A percentile compares a stretch with the other conserved stretches of the same genome.
These are phyloP conservation scores for Emys orbicularis DNA, from an alignment of 2,797 vertebrate species.

Conservation along the genomic window DNA sequence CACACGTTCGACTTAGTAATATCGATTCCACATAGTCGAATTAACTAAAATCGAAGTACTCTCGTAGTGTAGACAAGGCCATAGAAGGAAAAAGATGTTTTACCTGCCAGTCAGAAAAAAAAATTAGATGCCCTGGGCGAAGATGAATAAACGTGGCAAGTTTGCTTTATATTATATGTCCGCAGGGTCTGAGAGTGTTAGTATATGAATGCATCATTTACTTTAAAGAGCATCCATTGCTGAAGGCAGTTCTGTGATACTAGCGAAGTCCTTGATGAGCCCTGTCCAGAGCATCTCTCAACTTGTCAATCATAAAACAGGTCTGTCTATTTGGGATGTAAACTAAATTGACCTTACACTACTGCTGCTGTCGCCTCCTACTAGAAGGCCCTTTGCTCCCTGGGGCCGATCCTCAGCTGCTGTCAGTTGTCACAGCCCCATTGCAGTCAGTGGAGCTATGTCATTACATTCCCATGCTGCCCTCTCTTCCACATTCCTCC, in stretches of 20 bases:
- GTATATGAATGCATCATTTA: neutral
- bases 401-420: neutral
- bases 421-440: neutral
- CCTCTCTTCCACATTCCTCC: neutral
- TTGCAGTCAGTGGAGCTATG: neutral
- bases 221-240: neutral
- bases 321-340: neutral
- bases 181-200: neutral
- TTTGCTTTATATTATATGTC: neutral
- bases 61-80: too few relatives aligned
- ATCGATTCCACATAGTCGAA: too few relatives aligned
- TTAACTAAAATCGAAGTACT: too few relatives aligned
- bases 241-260: neutral
- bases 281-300: neutral
- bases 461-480: neutral
- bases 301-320: neutral
- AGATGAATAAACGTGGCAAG: neutral
- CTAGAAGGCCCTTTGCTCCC: neutral
- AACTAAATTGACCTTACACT: neutral
- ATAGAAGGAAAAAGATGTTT: neutral
- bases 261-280: neutral
- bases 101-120: neutral
- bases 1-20: too few relatives aligned
- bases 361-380: too few relatives aligned
- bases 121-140: neutral